These are phyloP conservation scores for Pseudochromis fuscus DNA, from an alignment of 2,797 vertebrate genomes.

Conservation along the genomic window DNA sequence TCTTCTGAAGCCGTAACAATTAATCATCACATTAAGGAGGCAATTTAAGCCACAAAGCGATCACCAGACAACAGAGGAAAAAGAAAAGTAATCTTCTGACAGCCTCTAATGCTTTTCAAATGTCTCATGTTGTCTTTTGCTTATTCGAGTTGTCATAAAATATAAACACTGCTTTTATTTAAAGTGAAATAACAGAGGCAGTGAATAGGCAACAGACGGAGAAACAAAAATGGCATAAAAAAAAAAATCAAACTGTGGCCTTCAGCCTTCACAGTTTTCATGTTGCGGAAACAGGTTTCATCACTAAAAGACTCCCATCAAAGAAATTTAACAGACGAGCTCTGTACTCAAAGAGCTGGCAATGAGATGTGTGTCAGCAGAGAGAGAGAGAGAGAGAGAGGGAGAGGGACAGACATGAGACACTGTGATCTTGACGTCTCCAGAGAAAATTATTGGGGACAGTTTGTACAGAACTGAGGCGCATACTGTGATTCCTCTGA, in stretches of 20 bases:
- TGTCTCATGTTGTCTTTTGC: too few species aligned
- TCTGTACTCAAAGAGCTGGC: conserved; percentile 19
- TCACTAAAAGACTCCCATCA: not conserved
- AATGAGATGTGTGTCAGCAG: conserved; percentile 26
- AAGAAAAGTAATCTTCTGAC: too few species aligned
- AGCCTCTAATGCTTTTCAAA: not conserved
- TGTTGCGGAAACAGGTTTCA: not conserved
- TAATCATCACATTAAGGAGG: not conserved
- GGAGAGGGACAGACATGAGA: conserved; percentile 26
- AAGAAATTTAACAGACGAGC: conserved; percentile 2
- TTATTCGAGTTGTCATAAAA: not conserved
- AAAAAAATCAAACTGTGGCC: not conserved
- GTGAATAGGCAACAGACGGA: too few species aligned
- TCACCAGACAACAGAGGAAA: not conserved
- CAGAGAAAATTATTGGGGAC: conserved; percentile 62
- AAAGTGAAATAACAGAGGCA: too few species aligned
- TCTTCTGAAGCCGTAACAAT: not conserved
- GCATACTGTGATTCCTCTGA: conserved; percentile 46
- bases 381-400: conserved; percentile 31
- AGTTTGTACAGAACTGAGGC: conserved; percentile 51
- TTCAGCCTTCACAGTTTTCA: not conserved
- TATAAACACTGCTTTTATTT: not conserved
- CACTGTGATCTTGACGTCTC: conserved; percentile 51
- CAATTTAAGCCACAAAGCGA: too few species aligned
- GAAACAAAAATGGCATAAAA: too few species aligned